Conservation (phyloP, 2,797 vertebrate genomes). For the Smutsia gigantea region DNA sequence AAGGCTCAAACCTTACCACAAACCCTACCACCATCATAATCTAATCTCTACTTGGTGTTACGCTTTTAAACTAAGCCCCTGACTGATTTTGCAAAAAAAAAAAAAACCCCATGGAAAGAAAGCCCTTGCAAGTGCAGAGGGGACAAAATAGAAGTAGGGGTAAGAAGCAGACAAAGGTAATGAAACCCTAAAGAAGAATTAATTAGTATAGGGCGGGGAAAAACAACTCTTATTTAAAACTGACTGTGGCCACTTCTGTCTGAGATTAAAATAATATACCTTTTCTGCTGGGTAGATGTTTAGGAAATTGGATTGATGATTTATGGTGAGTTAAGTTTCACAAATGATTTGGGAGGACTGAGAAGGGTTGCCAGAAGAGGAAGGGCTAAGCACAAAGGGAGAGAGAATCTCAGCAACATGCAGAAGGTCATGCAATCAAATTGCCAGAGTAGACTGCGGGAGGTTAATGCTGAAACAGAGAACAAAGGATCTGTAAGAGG, state of each 20-base stretch:
- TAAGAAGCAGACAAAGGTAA: not conserved
- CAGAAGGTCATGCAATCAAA: too few relatives aligned
- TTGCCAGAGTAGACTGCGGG: not conserved
- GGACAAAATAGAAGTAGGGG: not conserved
- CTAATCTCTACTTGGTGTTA: not conserved
- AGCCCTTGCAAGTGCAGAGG: not conserved
- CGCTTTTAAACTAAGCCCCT: not conserved
- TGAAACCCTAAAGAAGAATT: not conserved
- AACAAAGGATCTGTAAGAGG: not conserved
- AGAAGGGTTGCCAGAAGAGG: not conserved
- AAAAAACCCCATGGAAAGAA: not conserved
- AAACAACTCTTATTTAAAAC: not conserved
- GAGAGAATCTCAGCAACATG: not conserved
- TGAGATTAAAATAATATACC: not conserved
- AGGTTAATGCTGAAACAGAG: not conserved
- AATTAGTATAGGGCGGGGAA: not conserved
- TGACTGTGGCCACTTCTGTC: not conserved
- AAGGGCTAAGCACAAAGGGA: not conserved
- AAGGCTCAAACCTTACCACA: not conserved
- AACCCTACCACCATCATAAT: accelerated
- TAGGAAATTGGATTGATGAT: not conserved
- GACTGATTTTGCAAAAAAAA: not conserved
- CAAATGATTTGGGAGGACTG: not conserved
- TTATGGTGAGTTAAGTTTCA: not conserved
- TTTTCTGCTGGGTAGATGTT: not conserved